Conservation (phyloP, 2,888 invertebrate genomes). For the Stramonita haemastoma region DNA sequence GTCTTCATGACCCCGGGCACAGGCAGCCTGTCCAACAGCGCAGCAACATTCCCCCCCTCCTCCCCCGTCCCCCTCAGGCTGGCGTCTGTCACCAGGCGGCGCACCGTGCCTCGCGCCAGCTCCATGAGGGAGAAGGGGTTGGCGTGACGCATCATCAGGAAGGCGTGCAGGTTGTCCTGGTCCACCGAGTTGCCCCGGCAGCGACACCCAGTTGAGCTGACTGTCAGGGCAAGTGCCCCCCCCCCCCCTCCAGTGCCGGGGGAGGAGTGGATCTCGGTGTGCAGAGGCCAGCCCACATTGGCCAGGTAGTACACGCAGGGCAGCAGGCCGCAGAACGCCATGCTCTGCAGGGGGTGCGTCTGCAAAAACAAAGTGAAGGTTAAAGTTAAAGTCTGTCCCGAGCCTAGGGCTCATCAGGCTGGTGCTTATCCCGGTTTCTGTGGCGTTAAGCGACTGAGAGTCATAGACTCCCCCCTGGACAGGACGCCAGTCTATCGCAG, state of each 20-base stretch:
- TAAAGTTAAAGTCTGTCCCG: no score
- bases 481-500: no score
- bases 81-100: not conserved
- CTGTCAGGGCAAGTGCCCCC: not conserved
- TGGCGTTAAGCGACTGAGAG: no score
- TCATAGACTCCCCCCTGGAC: no score
- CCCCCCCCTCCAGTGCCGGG: not conserved
- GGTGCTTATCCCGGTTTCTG: no score
- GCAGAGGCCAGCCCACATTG: slow-evolving; percentile 66
- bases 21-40: slow-evolving; percentile 45
- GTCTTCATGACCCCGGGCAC: slow-evolving; percentile 50
- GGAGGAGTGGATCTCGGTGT: slow-evolving; percentile 49
- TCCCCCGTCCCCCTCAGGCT: not conserved
- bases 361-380: no score
- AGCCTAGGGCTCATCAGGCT: no score
- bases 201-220: slow-evolving; percentile 54
- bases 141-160: slow-evolving; percentile 33
- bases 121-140: slow-evolving; percentile 10
- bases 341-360: slow-evolving; percentile 68
- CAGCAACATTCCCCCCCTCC: slow-evolving; percentile 47
- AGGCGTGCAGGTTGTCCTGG: slow-evolving; percentile 51
- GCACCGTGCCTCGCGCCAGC: not conserved
- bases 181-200: slow-evolving; percentile 59
- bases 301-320: slow-evolving; percentile 65
- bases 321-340: slow-evolving; percentile 64